These are phyloP conservation scores for Labeo calbasu DNA, from an alignment of 2,797 vertebrate genomes.

Conservation along the genomic window DNA sequence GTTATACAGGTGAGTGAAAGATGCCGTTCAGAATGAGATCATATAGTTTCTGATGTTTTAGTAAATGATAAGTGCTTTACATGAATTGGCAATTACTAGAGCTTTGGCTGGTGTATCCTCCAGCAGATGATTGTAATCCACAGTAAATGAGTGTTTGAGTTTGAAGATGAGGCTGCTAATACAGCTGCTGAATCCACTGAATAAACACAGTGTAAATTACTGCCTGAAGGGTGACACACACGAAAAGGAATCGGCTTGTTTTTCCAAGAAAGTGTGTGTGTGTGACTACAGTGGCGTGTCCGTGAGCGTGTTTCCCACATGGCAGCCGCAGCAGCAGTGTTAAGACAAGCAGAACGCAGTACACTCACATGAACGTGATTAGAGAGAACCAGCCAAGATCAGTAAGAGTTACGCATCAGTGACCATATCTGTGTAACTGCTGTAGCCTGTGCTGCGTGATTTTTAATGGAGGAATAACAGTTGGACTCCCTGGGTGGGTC, in stretches of 20 bases:
- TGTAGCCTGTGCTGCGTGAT: neutral
- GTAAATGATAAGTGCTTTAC: neutral
- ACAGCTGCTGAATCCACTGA: neutral
- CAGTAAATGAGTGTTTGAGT: neutral
- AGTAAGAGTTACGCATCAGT: neutral
- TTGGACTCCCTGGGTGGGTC: no score
- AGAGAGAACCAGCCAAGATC: conserved; percentile 3
- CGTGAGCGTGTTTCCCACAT: neutral
- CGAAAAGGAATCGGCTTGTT: neutral
- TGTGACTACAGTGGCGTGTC: neutral
- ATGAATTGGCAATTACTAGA: neutral
- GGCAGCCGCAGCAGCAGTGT: neutral
- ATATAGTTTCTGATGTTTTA: neutral
- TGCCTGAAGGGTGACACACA: conserved; percentile 13
- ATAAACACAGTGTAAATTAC: conserved; percentile 2
- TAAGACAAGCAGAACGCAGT: neutral
- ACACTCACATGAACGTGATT: conserved; percentile 1
- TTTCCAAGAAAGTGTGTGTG: neutral
- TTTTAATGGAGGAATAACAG: neutral
- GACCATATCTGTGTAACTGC: neutral
- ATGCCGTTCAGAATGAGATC: neutral
- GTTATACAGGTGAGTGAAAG: neutral
- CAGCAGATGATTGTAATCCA: neutral
- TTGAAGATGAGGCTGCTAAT: neutral
- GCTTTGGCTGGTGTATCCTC: neutral